Evolutionary conservation across 2,888 invertebrate species (phyloP), one percentile per base, ranked within the genome.

Genomic region (Leucophenga maculata): DNA sequence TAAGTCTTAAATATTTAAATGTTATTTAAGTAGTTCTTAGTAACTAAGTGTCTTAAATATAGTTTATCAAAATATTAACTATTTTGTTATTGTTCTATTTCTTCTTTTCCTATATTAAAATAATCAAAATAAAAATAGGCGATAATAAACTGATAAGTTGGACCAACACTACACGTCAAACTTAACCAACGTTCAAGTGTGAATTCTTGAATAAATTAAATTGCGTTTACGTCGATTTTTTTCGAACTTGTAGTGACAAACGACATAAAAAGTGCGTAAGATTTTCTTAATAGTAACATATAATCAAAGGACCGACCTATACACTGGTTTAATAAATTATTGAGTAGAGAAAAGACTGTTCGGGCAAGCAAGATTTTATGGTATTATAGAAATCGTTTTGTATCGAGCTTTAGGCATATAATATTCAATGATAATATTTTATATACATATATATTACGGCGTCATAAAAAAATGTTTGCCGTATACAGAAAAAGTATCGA

Each of bases 261-360:
- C 18, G 8, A 31, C n/a, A 39, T 18, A 67, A 72, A 73, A 75
- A 72, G 84, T 82, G 79, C 83, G 83, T 83, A 82, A 84, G 81
- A 74, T 72, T 67, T 75, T 72, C 48, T 39, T 6, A 6, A 26
- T 26, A 26, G 11, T 39, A 39, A 39, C 3, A 39, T 11, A 6
- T 39, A 6, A 3, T 39, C 4, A 39, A 11, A 11, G 11, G 11
- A 39, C 39, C 1, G 8, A 39, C 11, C 3, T 26, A 11, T 6
- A 39, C 39, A 39, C 39, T 39, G 39, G 39, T 39, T 39, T 6
- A 39, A 39, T 39, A 3, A 39, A 39, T 39, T 39, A 6, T 39
- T 26, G 26, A 26, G 39, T 6, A 39, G 39, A 6, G 39, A 3
- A n/a, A n/a, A 39, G 39, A 11, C 11, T 39, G 39, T 8, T 6